Evolutionary conservation across 2,888 invertebrate species (phyloP).

Genomic region (Drosophila fulvimacula): DNA sequence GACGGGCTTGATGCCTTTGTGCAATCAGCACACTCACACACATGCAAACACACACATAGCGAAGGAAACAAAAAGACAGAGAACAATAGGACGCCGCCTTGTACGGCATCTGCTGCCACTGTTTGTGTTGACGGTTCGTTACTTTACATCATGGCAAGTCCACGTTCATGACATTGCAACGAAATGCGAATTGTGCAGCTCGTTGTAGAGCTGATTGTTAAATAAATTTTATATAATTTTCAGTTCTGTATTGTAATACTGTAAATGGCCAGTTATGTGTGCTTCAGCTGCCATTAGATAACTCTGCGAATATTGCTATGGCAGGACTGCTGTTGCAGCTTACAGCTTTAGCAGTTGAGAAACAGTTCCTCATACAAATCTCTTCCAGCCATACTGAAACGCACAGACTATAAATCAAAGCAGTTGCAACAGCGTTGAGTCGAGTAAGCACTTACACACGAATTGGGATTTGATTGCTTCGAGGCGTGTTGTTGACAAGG

Average conservation of each 20-base stretch:
- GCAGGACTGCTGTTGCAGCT: slow-evolving; percentile 19
- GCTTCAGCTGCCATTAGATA: slow-evolving; percentile 21
- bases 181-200: slow-evolving; percentile 50
- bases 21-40: slow-evolving; percentile 59
- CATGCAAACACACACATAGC: background rate
- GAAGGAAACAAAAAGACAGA: background rate
- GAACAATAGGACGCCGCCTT: slow-evolving; percentile 11
- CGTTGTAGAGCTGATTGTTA: slow-evolving; percentile 50
- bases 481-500: slow-evolving; percentile 15
- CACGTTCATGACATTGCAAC: slow-evolving; percentile 31
- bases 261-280: slow-evolving; percentile 21
- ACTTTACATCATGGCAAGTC: slow-evolving; percentile 51
- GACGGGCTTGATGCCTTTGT: slow-evolving; percentile 68
- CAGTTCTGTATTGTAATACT: slow-evolving; percentile 13
- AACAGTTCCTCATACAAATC: slow-evolving; percentile 42
- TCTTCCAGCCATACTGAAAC: slow-evolving; percentile 15
- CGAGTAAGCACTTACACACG: background rate
- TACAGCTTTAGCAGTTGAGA: slow-evolving; percentile 10
- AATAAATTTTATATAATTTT: slow-evolving; percentile 44
- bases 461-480: slow-evolving; percentile 4
- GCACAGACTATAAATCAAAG: slow-evolving; percentile 46
- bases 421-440: slow-evolving; percentile 1
- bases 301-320: slow-evolving; percentile 5
- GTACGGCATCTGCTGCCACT: slow-evolving; percentile 19
- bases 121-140: slow-evolving; percentile 55